Evolutionary conservation across 2,113 vertebrate genomes (phyloP).

Genomic region (Nibea coibor): DNA sequence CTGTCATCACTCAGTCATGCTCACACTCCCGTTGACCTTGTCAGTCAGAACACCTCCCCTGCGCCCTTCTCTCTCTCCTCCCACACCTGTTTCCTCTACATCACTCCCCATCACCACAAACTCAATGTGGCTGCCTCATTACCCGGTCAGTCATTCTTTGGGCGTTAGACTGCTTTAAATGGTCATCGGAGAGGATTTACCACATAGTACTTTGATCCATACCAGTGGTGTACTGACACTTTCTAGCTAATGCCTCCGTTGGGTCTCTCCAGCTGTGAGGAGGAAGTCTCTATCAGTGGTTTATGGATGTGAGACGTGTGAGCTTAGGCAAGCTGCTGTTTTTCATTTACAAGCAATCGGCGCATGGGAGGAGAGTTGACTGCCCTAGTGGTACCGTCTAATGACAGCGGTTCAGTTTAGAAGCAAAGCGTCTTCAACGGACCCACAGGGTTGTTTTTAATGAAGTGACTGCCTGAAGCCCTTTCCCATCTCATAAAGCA

Average conservation of each 20-base stretch:
- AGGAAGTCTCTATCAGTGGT: constrained; percentile 34
- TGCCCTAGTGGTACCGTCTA: constrained; percentile 29
- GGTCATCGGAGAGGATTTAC: constrained; percentile 47
- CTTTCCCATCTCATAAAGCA: constrained; percentile 41
- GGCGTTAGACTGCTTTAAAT: constrained; percentile 42
- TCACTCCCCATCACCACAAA: not conserved
- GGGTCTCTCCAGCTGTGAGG: constrained; percentile 31
- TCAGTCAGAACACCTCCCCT: constrained; percentile 1
- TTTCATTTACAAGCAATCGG: constrained; percentile 52
- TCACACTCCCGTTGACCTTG: constrained; percentile 1
- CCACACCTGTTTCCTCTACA: constrained; percentile 18
- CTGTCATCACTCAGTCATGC: not conserved
- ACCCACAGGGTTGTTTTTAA: constrained; percentile 48
- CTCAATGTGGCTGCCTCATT: constrained; percentile 31
- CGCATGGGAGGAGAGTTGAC: constrained; percentile 10
- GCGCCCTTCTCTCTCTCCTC: not conserved
- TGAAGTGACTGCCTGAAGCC: constrained; percentile 40
- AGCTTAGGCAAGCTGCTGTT: constrained; percentile 44
- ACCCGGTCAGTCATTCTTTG: constrained; percentile 29
- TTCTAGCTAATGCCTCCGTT: constrained; percentile 28
- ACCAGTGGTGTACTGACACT: constrained; percentile 38
- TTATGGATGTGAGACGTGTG: constrained; percentile 41
- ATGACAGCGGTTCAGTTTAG: constrained; percentile 37
- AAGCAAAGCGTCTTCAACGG: constrained; percentile 24
- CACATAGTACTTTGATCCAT: constrained; percentile 45